These are phyloP conservation scores for Spilogale gracilis DNA, from an alignment of 2,113 vertebrate species.

Conservation along the genomic window DNA sequence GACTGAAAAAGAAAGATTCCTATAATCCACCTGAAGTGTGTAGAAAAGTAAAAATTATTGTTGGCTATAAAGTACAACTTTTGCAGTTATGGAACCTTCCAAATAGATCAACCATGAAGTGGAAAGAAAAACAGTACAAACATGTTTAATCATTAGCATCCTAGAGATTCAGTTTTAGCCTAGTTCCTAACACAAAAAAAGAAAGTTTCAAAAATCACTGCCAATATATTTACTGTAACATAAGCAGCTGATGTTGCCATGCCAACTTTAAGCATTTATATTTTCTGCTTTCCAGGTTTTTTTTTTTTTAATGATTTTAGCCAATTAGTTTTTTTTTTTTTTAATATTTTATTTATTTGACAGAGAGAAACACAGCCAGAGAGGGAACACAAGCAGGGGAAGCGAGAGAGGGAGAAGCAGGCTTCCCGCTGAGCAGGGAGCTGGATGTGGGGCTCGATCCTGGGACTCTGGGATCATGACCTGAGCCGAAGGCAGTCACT, in stretches of 20 bases:
- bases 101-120: neutral
- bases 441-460: too few species aligned
- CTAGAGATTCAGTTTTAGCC: neutral
- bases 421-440: too few species aligned
- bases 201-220: neutral
- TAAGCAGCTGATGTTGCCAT: neutral
- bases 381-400: too few species aligned
- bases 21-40: neutral
- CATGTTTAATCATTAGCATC: neutral
- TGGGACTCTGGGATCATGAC: too few species aligned
- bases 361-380: too few species aligned
- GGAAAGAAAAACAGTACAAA: conserved; percentile 36
- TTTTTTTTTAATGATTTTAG: neutral
- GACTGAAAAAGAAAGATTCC: neutral
- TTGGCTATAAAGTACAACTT: neutral
- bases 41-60: conserved; percentile 18
- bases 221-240: conserved; percentile 20
- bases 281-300: conserved; percentile 46
- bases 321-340: too few species aligned
- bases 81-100: neutral
- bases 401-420: too few species aligned
- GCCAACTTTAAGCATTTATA: conserved; percentile 22
- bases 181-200: conserved; percentile 36
- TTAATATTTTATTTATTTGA: too few species aligned
- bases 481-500: too few species aligned